Evolutionary conservation across 2,888 invertebrate genomes (phyloP).

Genomic region (Lepidochitona cinerea): DNA sequence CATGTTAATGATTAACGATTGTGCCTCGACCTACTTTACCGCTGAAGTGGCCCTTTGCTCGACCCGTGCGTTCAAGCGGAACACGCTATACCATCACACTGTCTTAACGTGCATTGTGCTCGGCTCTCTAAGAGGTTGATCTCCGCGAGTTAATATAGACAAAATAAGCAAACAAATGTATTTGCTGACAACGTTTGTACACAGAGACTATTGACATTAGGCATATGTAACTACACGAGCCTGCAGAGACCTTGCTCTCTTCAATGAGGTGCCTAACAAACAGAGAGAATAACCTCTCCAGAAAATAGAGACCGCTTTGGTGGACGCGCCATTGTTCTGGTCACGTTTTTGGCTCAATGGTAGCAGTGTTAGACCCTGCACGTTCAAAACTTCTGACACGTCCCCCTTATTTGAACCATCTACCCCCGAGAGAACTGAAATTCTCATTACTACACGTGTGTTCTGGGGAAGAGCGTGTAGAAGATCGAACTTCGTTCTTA

Average conservation of each 20-base stretch:
- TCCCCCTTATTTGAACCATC: too few relatives aligned
- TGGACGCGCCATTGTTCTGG: background rate
- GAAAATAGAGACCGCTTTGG: background rate
- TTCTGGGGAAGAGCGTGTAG: too few relatives aligned
- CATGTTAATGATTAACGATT: background rate
- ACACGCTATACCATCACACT: background rate
- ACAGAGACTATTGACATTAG: background rate
- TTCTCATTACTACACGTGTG: too few relatives aligned
- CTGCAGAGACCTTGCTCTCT: background rate
- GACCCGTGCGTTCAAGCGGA: background rate
- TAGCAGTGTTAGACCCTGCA: background rate
- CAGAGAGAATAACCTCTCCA: background rate
- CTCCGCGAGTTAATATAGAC: background rate
- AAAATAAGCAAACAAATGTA: background rate
- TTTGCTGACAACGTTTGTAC: background rate
- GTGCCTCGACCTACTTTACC: background rate
- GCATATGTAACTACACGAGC: background rate
- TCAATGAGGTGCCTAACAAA: background rate
- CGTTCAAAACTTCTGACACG: background rate
- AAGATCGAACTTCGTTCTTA: too few relatives aligned
- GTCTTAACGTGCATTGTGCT: background rate
- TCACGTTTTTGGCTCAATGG: background rate
- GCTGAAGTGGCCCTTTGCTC: background rate
- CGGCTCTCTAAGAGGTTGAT: background rate
- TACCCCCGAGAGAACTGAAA: too few relatives aligned